A percentile compares a stretch with the other conserved stretches of the same genome.
Conservation (phyloP, 2,797 vertebrate species). For the Nasua narica region DNA sequence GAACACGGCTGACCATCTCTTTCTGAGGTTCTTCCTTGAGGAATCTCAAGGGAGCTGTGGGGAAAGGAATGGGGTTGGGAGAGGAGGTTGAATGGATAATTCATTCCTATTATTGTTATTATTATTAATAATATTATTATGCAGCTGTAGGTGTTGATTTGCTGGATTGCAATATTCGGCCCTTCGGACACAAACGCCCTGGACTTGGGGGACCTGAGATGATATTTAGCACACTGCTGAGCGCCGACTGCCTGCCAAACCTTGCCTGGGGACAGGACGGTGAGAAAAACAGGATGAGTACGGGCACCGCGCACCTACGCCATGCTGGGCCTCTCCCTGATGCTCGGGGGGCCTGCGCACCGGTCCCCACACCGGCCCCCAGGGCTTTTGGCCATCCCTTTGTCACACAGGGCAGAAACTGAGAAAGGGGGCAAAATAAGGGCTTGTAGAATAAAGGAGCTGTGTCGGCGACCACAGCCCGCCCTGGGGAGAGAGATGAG, state of each 20-base stretch:
- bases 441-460: background rate
- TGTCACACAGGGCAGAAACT: background rate
- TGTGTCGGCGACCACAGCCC: background rate
- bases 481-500: background rate
- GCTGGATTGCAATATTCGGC: background rate
- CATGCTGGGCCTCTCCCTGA: background rate
- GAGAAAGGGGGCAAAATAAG: background rate
- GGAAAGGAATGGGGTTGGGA: no score
- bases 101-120: no score
- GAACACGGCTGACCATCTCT: background rate
- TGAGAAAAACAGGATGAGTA: background rate
- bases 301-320: background rate
- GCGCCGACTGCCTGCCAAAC: background rate
- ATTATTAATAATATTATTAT: background rate
- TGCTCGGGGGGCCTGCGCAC: accelerated
- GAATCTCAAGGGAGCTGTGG: background rate
- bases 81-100: background rate
- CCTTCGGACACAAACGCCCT: background rate
- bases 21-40: background rate
- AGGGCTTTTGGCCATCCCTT: background rate
- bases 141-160: background rate
- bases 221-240: background rate
- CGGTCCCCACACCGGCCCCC: background rate
- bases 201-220: background rate
- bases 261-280: background rate